phyloP scores from a whole-genome alignment of 2,797 vertebrate genomes.

The Buphagus erythrorhynchus region DNA sequence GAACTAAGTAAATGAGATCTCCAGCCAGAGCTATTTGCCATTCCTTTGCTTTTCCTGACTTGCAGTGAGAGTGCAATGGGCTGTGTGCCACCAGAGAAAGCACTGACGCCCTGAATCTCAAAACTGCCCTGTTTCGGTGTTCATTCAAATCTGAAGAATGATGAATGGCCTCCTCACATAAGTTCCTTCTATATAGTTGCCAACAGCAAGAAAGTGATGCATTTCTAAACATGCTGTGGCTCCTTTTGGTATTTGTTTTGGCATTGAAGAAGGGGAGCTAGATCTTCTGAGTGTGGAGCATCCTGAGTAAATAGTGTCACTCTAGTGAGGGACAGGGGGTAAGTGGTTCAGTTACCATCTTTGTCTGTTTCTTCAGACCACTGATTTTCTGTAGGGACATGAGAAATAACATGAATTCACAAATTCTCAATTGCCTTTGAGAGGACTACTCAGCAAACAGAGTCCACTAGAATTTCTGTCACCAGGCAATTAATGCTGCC shows the following conservation, averaged over 20 bases:
- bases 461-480: neutral
- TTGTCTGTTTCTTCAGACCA: neutral
- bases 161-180: slow-evolving; percentile 1
- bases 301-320: neutral
- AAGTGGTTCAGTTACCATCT: neutral
- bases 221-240: neutral
- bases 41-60: neutral
- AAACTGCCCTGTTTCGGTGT: neutral
- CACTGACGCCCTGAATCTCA: neutral
- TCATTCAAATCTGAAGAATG: neutral
- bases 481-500: neutral
- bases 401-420: neutral
- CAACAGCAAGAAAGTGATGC: neutral
- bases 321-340: neutral
- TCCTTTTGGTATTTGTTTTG: slow-evolving; percentile 38
- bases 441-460: neutral
- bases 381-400: neutral
- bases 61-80: neutral
- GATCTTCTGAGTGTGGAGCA: neutral
- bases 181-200: neutral
- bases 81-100: neutral
- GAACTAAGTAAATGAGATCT: neutral
- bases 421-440: neutral
- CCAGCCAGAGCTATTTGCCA: neutral
- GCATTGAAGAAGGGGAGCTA: neutral